Percentiles rank a stretch among this genome's conserved stretches.
Evolutionary conservation across 2,888 invertebrate species (phyloP).

Genomic region (Lycaena phlaeas): DNA sequence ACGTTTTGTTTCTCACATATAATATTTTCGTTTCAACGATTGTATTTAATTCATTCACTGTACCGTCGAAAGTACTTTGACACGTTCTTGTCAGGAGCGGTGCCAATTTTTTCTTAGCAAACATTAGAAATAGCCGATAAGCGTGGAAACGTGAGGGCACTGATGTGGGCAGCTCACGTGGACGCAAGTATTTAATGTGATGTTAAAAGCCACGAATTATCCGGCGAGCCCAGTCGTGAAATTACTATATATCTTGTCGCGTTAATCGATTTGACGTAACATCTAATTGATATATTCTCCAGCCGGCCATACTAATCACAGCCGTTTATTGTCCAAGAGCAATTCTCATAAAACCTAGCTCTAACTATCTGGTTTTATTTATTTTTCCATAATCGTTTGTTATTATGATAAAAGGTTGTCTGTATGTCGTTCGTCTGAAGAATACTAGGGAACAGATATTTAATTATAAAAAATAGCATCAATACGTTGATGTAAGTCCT

Average conservation of each 20-base stretch:
- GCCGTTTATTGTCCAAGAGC: background rate
- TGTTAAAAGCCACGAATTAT: background rate
- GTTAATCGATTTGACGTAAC: constrained; percentile 1
- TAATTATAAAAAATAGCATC: no score
- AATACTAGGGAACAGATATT: no score
- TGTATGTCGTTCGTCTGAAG: no score
- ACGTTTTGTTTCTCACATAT: no score
- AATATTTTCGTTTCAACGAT: no score
- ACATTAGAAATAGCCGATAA: background rate
- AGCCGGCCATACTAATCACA: background rate
- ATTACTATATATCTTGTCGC: constrained; percentile 3
- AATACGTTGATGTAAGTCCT: no score
- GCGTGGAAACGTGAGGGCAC: background rate
- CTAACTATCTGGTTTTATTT: no score
- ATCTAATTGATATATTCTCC: constrained; percentile 3
- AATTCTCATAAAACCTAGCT: no score
- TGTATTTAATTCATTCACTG: no score
- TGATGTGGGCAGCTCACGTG: background rate
- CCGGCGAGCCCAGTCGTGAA: constrained; percentile 1
- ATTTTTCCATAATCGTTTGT: no score
- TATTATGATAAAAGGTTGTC: no score
- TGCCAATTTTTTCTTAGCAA: background rate
- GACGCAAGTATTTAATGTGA: constrained; percentile 1
- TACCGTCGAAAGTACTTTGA: background rate
- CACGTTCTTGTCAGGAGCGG: background rate